These are phyloP conservation scores for Pyralis farinalis DNA, from an alignment of 2,888 invertebrate genomes.

Conservation along the genomic window DNA sequence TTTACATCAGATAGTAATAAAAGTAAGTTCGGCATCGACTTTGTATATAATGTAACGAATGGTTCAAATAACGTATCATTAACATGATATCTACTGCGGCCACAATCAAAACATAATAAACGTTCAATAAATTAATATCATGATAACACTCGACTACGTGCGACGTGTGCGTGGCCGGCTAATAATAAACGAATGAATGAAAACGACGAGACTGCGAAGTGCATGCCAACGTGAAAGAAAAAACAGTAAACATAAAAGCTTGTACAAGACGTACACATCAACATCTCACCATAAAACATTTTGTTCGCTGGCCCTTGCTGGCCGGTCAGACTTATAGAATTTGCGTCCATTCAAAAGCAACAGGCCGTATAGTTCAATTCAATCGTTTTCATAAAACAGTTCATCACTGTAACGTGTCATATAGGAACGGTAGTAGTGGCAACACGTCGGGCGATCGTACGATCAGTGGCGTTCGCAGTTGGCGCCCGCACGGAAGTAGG, in stretches of 20 bases:
- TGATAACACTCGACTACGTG: constrained; percentile 40
- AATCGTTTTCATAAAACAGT: constrained; percentile 54
- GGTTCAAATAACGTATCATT: background rate
- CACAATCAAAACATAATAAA: constrained; percentile 2
- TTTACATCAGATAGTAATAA: too few relatives aligned
- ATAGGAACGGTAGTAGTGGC: constrained; percentile 30
- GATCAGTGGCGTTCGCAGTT: constrained; percentile 59
- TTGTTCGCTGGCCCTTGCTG: constrained; percentile 64
- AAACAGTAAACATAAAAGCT: constrained; percentile 47
- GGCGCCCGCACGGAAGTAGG: constrained; percentile 81
- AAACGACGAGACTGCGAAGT: constrained; percentile 47
- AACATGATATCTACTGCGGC: background rate
- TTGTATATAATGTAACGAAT: too few relatives aligned
- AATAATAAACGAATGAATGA: constrained; percentile 44
- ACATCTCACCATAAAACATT: constrained; percentile 79
- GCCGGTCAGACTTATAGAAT: constrained; percentile 48
- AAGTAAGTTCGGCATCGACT: too few relatives aligned
- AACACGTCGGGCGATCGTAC: constrained; percentile 22
- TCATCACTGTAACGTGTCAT: constrained; percentile 67
- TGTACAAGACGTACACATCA: constrained; percentile 57
- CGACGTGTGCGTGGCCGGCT: constrained; percentile 62
- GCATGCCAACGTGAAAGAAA: constrained; percentile 64
- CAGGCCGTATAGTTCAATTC: constrained; percentile 35
- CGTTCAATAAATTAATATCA: constrained; percentile 14
- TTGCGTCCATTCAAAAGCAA: constrained; percentile 63